Evolutionary conservation across 53 echinoderm and acorn worm species (phyloP).

Genomic region (Luidia sarsii): DNA sequence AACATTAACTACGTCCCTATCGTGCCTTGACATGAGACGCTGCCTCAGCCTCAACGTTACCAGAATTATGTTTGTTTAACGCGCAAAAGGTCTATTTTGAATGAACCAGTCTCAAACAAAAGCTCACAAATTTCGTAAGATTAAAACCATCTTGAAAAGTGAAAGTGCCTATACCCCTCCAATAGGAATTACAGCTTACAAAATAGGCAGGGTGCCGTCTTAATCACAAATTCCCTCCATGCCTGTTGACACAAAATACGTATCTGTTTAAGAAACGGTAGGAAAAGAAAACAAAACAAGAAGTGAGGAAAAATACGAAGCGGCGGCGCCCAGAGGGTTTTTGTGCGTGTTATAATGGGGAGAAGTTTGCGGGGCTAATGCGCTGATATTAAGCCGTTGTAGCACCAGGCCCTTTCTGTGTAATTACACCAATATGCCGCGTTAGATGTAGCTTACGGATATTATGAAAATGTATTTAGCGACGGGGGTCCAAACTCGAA

Average conservation of each 20-base stretch:
- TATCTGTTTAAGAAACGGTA: conserved; percentile 44
- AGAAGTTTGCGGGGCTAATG: conserved; percentile 7
- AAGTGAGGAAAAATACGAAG: not conserved
- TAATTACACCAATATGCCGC: conserved; percentile 57
- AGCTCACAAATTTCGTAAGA: not conserved
- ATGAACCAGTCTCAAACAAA: not conserved
- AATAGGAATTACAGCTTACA: not conserved
- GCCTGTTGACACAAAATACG: conserved; percentile 44
- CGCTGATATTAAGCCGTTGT: conserved; percentile 16
- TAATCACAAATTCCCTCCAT: conserved; percentile 42
- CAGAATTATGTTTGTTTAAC: conserved; percentile 22
- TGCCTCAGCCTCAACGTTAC: conserved; percentile 10
- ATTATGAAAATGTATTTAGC: conserved; percentile 58
- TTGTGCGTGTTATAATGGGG: not conserved
- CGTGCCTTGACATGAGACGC: not conserved
- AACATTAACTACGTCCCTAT: not conserved
- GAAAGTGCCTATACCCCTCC: conserved; percentile 6
- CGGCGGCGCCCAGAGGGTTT: conserved; percentile 25
- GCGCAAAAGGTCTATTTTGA: conserved; percentile 5
- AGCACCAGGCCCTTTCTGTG: conserved; percentile 20
- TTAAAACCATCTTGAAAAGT: conserved; percentile 18
- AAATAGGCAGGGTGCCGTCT: not conserved
- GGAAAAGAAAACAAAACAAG: conserved; percentile 29
- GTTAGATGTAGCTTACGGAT: conserved; percentile 36
- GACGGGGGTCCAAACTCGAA: conserved; percentile 45